These are phyloP conservation scores for Tetragnatha versicolor DNA, from an alignment of 1,140 invertebrate species.

Conservation along the genomic window DNA sequence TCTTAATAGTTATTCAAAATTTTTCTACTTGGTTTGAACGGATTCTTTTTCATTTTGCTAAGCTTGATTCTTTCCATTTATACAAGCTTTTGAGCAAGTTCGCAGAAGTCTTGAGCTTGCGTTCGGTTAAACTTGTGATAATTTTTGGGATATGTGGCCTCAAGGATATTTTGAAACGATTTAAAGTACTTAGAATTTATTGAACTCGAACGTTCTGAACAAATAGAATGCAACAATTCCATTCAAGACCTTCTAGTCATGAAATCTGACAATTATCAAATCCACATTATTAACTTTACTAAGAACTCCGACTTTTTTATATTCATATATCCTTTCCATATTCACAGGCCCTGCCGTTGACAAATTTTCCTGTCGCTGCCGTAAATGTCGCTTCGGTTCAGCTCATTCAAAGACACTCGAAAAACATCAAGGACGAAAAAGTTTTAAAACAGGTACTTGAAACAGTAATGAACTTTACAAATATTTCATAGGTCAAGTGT, in stretches of 20 bases:
- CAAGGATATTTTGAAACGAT: background rate
- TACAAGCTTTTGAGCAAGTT: too few species aligned
- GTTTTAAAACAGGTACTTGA: slow-evolving; percentile 64
- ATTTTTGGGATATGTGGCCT: background rate
- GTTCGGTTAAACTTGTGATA: too few species aligned
- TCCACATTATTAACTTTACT: background rate
- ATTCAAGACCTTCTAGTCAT: background rate
- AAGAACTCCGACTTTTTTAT: background rate
- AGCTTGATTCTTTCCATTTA: too few species aligned
- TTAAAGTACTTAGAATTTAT: background rate
- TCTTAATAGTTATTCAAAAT: background rate
- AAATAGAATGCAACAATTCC: background rate
- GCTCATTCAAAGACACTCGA: slow-evolving; percentile 64
- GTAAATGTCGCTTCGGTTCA: slow-evolving; percentile 68
- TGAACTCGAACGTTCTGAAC: background rate
- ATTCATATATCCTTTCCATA: background rate
- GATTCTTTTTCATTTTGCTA: too few species aligned
- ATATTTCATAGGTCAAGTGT: background rate
- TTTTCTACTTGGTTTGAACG: background rate
- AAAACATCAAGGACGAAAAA: slow-evolving; percentile 62
- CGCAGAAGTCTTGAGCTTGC: too few species aligned
- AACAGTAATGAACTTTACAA: background rate
- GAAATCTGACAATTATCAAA: background rate
- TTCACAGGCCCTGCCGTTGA: slow-evolving; percentile 65
- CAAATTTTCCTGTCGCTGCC: slow-evolving; percentile 67